Conservation (phyloP, 2,888 invertebrate species). For the Amitus sp. region DNA sequence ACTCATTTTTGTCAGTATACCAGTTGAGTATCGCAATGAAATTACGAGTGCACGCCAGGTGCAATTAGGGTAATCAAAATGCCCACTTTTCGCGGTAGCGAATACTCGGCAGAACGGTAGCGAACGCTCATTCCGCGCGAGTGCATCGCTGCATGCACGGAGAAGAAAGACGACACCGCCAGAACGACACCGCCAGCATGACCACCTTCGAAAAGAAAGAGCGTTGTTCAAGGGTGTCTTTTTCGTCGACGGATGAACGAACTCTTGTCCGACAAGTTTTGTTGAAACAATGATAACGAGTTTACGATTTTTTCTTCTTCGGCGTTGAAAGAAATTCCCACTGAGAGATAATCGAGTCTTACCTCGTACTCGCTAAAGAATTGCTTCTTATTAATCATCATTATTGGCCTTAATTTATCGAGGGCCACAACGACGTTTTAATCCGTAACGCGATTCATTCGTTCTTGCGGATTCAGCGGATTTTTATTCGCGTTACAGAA, state of each 20-base stretch:
- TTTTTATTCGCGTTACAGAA: not conserved
- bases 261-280: not conserved
- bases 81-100: not conserved
- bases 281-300: not conserved
- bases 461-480: not conserved
- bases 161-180: constrained; percentile 42
- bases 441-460: not conserved
- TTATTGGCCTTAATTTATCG: too few relatives aligned
- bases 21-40: too few relatives aligned
- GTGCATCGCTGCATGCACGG: constrained; percentile 32
- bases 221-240: constrained; percentile 34
- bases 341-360: too few relatives aligned
- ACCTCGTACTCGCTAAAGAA: too few relatives aligned
- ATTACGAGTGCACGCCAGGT: not conserved
- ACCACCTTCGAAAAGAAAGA: constrained; percentile 36
- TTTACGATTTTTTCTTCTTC: not conserved
- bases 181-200: constrained; percentile 34
- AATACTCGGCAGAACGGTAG: constrained; percentile 35
- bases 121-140: constrained; percentile 33
- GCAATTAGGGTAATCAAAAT: not conserved
- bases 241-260: constrained; percentile 5
- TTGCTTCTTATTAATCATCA: too few relatives aligned
- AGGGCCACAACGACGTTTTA: too few relatives aligned
- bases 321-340: too few relatives aligned
- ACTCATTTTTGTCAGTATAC: not conserved